Conservation (phyloP, 2,888 invertebrate genomes). For the Folsomia candida region DNA sequence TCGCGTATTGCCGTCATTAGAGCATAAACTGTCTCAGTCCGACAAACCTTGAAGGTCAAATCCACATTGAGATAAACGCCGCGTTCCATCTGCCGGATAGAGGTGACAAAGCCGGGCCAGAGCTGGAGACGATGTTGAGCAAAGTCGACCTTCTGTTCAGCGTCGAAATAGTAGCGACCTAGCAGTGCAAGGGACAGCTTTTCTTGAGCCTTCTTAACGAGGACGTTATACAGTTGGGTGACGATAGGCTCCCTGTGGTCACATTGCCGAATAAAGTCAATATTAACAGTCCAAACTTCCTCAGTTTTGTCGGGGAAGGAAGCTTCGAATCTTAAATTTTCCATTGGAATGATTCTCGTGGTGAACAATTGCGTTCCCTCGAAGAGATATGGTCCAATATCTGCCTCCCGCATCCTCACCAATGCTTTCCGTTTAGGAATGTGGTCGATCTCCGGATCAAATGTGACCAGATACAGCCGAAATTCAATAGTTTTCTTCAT, state of each 20-base stretch:
- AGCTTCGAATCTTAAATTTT: background rate
- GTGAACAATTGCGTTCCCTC: background rate
- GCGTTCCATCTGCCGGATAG: too few species aligned
- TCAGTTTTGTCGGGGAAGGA: background rate
- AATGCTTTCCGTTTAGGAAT: background rate
- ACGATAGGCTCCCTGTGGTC: background rate
- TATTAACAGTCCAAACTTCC: too few species aligned
- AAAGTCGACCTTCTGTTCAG: background rate
- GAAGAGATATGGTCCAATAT: too few species aligned
- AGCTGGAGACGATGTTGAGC: too few species aligned
- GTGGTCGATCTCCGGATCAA: background rate
- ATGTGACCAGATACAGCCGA: background rate
- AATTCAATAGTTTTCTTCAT: too few species aligned
- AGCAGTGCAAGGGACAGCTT: too few species aligned
- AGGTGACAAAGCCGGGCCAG: too few species aligned
- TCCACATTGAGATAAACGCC: background rate
- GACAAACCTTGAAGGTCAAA: background rate
- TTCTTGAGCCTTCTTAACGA: too few species aligned
- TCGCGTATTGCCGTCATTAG: background rate
- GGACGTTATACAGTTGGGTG: conserved; percentile 1
- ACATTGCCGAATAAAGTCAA: background rate
- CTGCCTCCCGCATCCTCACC: background rate
- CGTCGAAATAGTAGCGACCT: too few species aligned
- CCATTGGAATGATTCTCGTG: background rate
- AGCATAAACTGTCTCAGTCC: background rate